phyloP scores from a whole-genome alignment of 2,113 vertebrate genomes.

The Cariama cristata region DNA sequence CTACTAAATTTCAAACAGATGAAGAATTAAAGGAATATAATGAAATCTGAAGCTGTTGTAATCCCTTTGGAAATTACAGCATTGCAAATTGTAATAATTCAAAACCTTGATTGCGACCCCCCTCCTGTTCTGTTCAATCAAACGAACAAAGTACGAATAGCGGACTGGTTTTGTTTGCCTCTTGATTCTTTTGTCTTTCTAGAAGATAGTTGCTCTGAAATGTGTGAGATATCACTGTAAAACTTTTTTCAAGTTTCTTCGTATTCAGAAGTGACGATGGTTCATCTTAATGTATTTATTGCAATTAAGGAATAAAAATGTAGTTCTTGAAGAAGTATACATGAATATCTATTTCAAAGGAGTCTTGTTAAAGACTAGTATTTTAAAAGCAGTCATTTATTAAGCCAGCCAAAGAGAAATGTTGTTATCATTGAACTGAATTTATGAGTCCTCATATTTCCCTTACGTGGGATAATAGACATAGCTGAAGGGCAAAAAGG shows the following conservation, averaged over 20 bases:
- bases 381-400: not conserved
- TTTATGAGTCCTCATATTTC: not conserved
- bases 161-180: not conserved
- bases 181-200: not conserved
- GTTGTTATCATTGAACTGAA: not conserved
- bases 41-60: not conserved
- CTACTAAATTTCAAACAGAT: not conserved
- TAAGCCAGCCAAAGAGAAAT: not conserved
- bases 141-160: not conserved
- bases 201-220: not conserved
- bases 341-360: not conserved
- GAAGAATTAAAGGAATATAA: not conserved
- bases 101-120: not conserved
- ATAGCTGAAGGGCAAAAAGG: not conserved
- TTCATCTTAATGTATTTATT: not conserved
- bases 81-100: not conserved
- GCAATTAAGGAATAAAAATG: not conserved
- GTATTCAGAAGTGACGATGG: not conserved
- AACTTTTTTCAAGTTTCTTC: not conserved
- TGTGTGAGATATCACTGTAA: not conserved
- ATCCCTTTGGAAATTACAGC: conserved; percentile 11
- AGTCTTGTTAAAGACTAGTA: not conserved
- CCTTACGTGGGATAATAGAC: not conserved
- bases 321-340: not conserved
- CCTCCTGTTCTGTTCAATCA: not conserved